phyloP scores from a whole-genome alignment of 1,140 invertebrate genomes.

The Proales similis region DNA sequence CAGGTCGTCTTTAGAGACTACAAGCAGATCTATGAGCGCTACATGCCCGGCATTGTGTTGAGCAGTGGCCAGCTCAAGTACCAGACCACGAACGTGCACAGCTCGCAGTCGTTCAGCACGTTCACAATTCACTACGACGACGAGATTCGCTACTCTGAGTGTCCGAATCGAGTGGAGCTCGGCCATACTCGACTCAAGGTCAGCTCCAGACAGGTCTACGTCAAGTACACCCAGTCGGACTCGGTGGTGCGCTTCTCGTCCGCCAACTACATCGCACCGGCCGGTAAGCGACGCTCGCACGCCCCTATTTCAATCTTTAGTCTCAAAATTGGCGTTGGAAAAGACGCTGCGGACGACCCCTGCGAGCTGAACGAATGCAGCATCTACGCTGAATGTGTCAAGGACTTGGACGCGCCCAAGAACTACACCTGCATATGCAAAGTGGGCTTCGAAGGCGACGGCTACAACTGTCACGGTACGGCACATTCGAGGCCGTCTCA shows the following conservation, averaged over 20 bases:
- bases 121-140: slow-evolving; percentile 21
- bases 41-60: slow-evolving; percentile 2
- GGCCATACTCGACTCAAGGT: background rate
- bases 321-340: too few species aligned
- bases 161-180: slow-evolving; percentile 18
- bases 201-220: slow-evolving; percentile 20
- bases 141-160: slow-evolving; percentile 24
- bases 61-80: slow-evolving; percentile 12
- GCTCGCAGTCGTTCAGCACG: slow-evolving; percentile 21
- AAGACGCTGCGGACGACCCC: slow-evolving; percentile 17
- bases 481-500: too few species aligned
- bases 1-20: slow-evolving; percentile 31
- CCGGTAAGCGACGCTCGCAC: too few species aligned
- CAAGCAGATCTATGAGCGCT: slow-evolving; percentile 24
- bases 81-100: slow-evolving; percentile 5
- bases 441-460: slow-evolving; percentile 35
- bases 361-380: slow-evolving; percentile 26
- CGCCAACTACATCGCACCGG: slow-evolving; percentile 20
- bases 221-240: slow-evolving; percentile 24
- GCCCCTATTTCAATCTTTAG: too few species aligned
- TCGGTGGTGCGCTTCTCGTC: slow-evolving; percentile 12
- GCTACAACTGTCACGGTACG: slow-evolving; percentile 25
- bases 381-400: slow-evolving; percentile 33
- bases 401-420: slow-evolving; percentile 8
- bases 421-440: slow-evolving; percentile 35